Conservation (phyloP, 2,888 invertebrate species). For the Plebejus anna region DNA sequence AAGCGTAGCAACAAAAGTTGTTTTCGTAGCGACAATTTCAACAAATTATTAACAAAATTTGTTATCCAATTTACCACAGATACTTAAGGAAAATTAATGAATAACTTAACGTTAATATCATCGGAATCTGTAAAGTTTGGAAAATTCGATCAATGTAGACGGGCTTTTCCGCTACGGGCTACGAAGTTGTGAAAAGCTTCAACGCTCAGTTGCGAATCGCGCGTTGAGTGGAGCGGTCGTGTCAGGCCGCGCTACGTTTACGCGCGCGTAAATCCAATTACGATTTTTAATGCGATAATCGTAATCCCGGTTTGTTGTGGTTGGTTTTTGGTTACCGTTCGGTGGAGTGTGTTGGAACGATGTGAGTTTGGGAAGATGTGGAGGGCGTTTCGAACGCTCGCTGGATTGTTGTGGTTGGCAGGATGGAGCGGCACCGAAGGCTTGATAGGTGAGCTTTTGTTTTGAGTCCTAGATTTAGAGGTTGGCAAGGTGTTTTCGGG, state of each 20-base stretch:
- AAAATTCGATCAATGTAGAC: constrained; percentile 55
- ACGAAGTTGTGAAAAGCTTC: constrained; percentile 38
- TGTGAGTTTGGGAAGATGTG: constrained; percentile 73
- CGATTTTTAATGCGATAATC: constrained; percentile 53
- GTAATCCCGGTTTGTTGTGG: constrained; percentile 36
- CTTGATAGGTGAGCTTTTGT: constrained; percentile 59
- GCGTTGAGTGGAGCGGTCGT: constrained; percentile 44
- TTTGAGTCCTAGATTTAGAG: not conserved
- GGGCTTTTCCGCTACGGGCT: constrained; percentile 58
- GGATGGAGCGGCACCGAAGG: constrained; percentile 56
- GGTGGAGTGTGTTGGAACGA: constrained; percentile 60
- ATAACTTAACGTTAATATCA: not conserved
- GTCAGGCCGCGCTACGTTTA: constrained; percentile 39
- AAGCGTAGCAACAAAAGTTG: too few relatives aligned
- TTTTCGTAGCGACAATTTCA: too few relatives aligned
- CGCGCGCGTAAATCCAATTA: constrained; percentile 69
- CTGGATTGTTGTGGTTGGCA: constrained; percentile 61
- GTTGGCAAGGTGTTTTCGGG: not conserved
- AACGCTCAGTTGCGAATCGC: constrained; percentile 57
- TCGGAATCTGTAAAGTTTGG: constrained; percentile 25
- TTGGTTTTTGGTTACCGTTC: constrained; percentile 44
- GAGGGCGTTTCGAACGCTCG: constrained; percentile 56
- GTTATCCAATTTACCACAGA: not conserved
- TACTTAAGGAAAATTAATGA: not conserved
- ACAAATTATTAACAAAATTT: not conserved